These are phyloP conservation scores for Xanthorhoe designata DNA, from an alignment of 2,888 invertebrate genomes.

Conservation along the genomic window DNA sequence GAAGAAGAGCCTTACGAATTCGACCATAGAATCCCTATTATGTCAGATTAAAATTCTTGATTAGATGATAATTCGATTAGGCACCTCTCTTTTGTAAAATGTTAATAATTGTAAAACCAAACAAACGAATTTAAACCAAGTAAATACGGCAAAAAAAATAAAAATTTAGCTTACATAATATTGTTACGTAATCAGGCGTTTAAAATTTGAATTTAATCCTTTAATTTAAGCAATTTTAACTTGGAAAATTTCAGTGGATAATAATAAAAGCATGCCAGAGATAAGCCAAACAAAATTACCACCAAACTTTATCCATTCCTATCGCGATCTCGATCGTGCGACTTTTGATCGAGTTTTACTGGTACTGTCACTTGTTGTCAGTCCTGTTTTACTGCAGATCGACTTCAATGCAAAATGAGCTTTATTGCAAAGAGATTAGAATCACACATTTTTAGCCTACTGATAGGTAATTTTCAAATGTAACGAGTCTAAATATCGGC, in stretches of 20 bases:
- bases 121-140: too few relatives aligned
- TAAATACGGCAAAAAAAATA: too few relatives aligned
- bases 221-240: slow-evolving; percentile 10
- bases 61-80: too few relatives aligned
- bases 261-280: slow-evolving; percentile 16
- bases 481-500: too few relatives aligned
- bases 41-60: too few relatives aligned
- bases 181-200: too few relatives aligned
- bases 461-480: neutral
- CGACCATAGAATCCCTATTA: too few relatives aligned
- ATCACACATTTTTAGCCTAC: neutral
- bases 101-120: too few relatives aligned
- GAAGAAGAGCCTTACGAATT: too few relatives aligned
- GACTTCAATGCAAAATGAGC: slow-evolving; percentile 13
- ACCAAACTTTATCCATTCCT: slow-evolving; percentile 27
- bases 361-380: slow-evolving; percentile 23
- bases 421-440: neutral
- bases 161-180: too few relatives aligned
- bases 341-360: slow-evolving; percentile 37
- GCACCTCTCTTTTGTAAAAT: too few relatives aligned
- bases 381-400: slow-evolving; percentile 4
- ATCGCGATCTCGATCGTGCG: slow-evolving; percentile 19
- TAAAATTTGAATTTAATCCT: slow-evolving; percentile 7
- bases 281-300: slow-evolving; percentile 34
- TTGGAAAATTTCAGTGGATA: slow-evolving; percentile 14